These are phyloP conservation scores for Sesia apiformis DNA, from an alignment of 2,888 invertebrate species.

Conservation along the genomic window DNA sequence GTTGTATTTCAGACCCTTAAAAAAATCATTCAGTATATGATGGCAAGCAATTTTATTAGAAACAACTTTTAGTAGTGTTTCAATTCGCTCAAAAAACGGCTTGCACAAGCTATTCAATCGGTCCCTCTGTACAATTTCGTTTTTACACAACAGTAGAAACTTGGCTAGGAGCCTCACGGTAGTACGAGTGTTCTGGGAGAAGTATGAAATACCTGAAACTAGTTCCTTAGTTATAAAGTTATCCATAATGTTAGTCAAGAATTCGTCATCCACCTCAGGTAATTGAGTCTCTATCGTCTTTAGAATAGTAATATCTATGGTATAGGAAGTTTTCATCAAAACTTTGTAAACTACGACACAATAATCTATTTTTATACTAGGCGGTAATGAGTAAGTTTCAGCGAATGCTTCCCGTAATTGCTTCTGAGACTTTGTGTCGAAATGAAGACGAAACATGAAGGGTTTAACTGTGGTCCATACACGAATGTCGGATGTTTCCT, in stretches of 20 bases:
- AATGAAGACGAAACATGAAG: conserved; percentile 19
- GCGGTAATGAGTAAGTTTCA: conserved; percentile 19
- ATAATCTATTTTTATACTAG: conserved; percentile 27
- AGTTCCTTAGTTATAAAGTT: conserved; percentile 12
- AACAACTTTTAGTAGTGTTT: conserved; percentile 7
- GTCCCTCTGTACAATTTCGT: conserved; percentile 17
- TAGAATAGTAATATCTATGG: conserved; percentile 16
- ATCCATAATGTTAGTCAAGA: conserved; percentile 18
- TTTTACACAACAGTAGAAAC: conserved; percentile 28
- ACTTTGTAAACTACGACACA: conserved; percentile 23
- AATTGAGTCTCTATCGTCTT: conserved; percentile 22
- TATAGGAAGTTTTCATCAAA: conserved; percentile 12
- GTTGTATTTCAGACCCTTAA: conserved; percentile 26
- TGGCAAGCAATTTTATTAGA: not conserved
- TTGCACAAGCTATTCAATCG: conserved; percentile 22
- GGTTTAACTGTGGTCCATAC: conserved; percentile 36
- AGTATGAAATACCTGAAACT: not conserved
- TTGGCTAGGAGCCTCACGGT: conserved; percentile 28
- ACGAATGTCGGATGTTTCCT: conserved; percentile 14
- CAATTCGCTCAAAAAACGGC: conserved; percentile 26
- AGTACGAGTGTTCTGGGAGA: conserved; percentile 2
- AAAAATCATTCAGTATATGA: conserved; percentile 17
- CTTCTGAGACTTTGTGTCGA: conserved; percentile 10
- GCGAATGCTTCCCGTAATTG: conserved; percentile 6
- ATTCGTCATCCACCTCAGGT: conserved; percentile 16